Conservation (phyloP, 2,797 vertebrate species). For the Lates japonicus region DNA sequence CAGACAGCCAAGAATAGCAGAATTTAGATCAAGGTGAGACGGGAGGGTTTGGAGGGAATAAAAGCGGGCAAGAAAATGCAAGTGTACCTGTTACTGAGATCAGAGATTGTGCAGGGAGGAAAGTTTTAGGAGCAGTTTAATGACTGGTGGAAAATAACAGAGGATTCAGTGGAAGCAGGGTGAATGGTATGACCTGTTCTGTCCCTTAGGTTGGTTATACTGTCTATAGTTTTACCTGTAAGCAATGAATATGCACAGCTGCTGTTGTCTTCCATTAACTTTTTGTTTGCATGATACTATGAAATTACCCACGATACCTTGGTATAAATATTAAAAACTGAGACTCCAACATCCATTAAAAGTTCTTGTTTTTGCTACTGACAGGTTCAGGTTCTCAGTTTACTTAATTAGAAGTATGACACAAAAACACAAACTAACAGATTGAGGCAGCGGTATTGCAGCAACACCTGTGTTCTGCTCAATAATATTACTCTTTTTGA, state of each 20-base stretch:
- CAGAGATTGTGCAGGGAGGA: conserved; percentile 12
- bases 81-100: conserved; percentile 2
- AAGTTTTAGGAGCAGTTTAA: background rate
- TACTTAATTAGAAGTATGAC: too few species aligned
- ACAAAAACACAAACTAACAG: too few species aligned
- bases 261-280: too few species aligned
- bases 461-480: too few species aligned
- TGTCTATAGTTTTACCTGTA: background rate
- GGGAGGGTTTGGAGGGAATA: background rate
- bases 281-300: too few species aligned
- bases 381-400: too few species aligned
- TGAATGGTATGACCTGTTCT: background rate
- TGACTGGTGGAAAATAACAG: background rate
- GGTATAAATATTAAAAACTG: too few species aligned
- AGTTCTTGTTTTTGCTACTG: too few species aligned
- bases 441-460: too few species aligned
- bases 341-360: too few species aligned
- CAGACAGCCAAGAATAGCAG: conserved; percentile 42
- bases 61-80: background rate
- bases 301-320: too few species aligned
- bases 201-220: background rate
- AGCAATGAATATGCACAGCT: background rate
- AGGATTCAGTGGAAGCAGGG: background rate
- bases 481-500: too few species aligned
- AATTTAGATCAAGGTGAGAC: conserved; percentile 6